Base-by-base conservation (phyloP, 1,140 invertebrate species). In the Cyclargus thomasi region DNA sequence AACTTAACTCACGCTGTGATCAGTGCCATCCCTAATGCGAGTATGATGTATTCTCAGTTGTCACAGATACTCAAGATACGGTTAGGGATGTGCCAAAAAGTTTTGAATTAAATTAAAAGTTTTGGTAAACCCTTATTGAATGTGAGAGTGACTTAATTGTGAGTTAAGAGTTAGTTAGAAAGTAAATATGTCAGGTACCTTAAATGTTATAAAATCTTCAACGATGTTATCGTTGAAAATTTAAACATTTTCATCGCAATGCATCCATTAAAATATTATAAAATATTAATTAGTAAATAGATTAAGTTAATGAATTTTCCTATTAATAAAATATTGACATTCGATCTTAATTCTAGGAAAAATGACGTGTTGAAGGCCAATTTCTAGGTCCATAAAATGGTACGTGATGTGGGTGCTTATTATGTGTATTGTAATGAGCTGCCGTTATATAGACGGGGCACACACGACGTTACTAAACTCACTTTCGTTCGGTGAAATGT, bases 391-490 rank as follows among this genome's bases (percentile, higher is more conserved):
- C 55, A 57, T 29, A 36, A 64, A 64, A 64, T 22, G 14, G 53
- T 62, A 70, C 68, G 72, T 71, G 69, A 78, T 78, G 73, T 70
- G 76, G 76, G 76, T 76, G 65, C 71, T 74, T 69, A 65, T 72
- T 69, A 72, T 75, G 71, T 57, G 67, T 73, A 78, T 78, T 74
- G 64, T 71, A 74, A 78, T 78, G 68, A 72, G 64, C 36, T n/a
- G 65, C 20, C 65, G 65, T 62, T 72, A 76, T 76, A 74, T 74
- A 75, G 57, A 17, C 8, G 64, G 63, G 63, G 53, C 8, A 36
- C 29, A 53, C 22, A 2, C 53, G 22, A 57, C 20, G 8, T 57
- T 20, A 22, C 53, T n/a, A 65, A 16, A 53, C 20, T 53, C 22
- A 35, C 53, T 36, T 22, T 23, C 20, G 53, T n/a, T 21, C 36